Conservation (phyloP, 2,888 invertebrate genomes). For the Rhimphoctona megacephalus region DNA sequence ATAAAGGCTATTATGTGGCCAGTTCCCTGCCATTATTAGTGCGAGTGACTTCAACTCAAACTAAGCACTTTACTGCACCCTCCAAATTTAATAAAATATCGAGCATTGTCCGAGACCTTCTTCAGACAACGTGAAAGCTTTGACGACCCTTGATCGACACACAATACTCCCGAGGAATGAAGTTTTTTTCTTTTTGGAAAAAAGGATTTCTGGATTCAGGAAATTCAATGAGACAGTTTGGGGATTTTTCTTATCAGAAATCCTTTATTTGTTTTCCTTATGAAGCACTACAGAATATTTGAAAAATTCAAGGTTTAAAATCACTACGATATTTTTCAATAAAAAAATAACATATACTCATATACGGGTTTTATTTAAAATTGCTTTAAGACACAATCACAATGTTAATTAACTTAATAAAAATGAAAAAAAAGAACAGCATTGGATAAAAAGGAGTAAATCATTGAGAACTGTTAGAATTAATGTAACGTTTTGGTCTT, state of each 20-base stretch:
- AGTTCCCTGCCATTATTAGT: conserved; percentile 4
- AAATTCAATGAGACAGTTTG: neutral
- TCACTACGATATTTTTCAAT: neutral
- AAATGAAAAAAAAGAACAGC: neutral
- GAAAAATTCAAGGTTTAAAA: neutral
- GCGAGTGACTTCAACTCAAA: neutral
- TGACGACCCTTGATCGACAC: neutral
- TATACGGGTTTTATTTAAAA: neutral
- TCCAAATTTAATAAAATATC: conserved; percentile 15
- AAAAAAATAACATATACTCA: neutral
- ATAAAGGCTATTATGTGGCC: conserved; percentile 10
- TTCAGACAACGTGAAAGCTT: neutral
- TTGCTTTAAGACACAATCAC: neutral
- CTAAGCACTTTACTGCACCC: conserved; percentile 7
- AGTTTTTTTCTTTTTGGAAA: neutral
- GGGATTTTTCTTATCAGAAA: neutral
- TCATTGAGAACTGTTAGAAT: neutral
- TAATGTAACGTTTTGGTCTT: neutral
- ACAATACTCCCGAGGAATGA: neutral
- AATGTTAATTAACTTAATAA: neutral
- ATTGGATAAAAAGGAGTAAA: neutral
- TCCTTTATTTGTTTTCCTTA: neutral
- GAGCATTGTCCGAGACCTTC: neutral
- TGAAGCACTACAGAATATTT: neutral
- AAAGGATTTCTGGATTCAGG: neutral